Evolutionary conservation across 1,140 invertebrate genomes (phyloP).

Genomic region (Brachionus plicatilis): DNA sequence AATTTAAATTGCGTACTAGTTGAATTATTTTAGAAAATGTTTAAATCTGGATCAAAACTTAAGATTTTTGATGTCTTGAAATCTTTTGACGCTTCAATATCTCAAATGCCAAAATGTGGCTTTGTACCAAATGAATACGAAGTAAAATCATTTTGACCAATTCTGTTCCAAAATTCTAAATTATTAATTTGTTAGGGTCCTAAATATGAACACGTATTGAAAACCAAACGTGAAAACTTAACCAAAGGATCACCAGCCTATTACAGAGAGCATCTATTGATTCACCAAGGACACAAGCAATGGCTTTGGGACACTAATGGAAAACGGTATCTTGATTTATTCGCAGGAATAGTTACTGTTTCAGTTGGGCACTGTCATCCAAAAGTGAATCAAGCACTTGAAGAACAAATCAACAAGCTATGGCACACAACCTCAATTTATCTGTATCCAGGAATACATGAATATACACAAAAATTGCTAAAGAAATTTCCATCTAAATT

Average conservation of each 20-base stretch:
- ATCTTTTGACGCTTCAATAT: too few species aligned
- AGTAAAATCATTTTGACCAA: background rate
- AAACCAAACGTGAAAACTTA: slow-evolving; percentile 58
- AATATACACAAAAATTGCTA: slow-evolving; percentile 77
- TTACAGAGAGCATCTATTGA: slow-evolving; percentile 75
- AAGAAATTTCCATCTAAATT: slow-evolving; percentile 62
- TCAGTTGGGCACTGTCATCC: slow-evolving; percentile 97
- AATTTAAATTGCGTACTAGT: too few species aligned
- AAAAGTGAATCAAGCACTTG: slow-evolving; percentile 68
- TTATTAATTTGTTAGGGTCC: slow-evolving; percentile 47
- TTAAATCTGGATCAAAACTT: too few species aligned
- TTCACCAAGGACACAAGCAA: slow-evolving; percentile 69
- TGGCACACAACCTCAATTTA: slow-evolving; percentile 90
- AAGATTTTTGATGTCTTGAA: too few species aligned
- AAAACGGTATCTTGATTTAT: slow-evolving; percentile 83
- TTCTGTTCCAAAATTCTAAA: background rate
- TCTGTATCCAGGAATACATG: slow-evolving; percentile 77
- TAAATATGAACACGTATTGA: slow-evolving; percentile 45
- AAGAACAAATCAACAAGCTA: slow-evolving; percentile 71
- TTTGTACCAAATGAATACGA: background rate
- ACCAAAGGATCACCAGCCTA: slow-evolving; percentile 68
- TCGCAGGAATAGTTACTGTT: slow-evolving; percentile 90
- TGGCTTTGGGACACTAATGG: slow-evolving; percentile 83
- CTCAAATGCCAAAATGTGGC: background rate
- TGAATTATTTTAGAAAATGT: too few species aligned